Evolutionary conservation across 2,888 invertebrate species (phyloP), one percentile per base, ranked within the genome.

Genomic region (Agriopis marginaria): DNA sequence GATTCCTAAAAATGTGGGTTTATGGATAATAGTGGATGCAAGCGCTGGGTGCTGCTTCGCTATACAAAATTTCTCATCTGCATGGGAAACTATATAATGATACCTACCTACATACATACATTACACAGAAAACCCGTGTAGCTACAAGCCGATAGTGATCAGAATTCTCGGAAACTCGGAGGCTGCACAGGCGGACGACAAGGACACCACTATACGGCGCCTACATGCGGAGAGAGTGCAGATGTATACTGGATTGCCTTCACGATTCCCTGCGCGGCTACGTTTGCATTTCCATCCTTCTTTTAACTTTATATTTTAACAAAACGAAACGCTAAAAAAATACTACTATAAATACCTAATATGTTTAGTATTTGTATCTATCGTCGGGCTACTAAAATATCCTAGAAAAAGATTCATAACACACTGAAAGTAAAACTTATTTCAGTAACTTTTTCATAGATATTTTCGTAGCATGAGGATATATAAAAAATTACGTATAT

Each of bases 151-250:
- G 77, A 72, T 81, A 84, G 85, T 86, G 83, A 79, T 79, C 80
- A 79, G 78, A 83, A 76, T 91, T 92, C 92, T 85, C 68, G 84
- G 92, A 92, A 91, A 84, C 82, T 81, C 81, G 82, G 88, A 88
- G 88, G 88, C 88, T 88, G 87, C 81, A 82, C 74, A 51, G 67
- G 78, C 71, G 81, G 74, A 63, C 5, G 73, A 82, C 23, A 66
- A 81, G 76, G 82, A 85, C 54, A 54, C 65, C 70, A 11, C 72
- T 77, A 80, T 14, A 47, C n/a, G 17, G 6, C 17, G 10, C 9
- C 10, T 45, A 51, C 44, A 75, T 12, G 84, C 68, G 77, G 9
- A 79, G 89, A 72, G 47, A 75, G 75, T 85, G 88, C 71, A 71
- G 74, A 74, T 71, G 67, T 68, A 79, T 83, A 88, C 86, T 89